Conservation (phyloP, 1,140 invertebrate species). For the Drosophila yakuba region DNA sequence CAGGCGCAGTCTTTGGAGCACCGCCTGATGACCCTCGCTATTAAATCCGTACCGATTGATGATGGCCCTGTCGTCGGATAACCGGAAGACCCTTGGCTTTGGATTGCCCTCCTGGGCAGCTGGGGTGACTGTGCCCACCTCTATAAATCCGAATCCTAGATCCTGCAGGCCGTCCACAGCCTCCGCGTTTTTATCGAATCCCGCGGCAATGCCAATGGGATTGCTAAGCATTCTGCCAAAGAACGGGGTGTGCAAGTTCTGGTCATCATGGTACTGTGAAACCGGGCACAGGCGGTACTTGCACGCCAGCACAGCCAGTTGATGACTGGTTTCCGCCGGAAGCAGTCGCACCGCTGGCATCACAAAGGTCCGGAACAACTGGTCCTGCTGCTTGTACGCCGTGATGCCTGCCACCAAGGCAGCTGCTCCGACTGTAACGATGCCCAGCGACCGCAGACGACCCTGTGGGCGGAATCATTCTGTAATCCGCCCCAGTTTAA, state of each 20-base stretch:
- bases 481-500: neutral
- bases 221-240: conserved; percentile 91
- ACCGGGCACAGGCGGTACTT: conserved; percentile 91
- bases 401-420: conserved; percentile 46
- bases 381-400: conserved; percentile 47
- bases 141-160: conserved; percentile 97
- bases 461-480: conserved; percentile 17
- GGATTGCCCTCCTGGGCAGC: conserved; percentile 95
- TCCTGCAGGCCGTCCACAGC: conserved; percentile 92
- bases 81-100: conserved; percentile 95
- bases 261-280: conserved; percentile 87
- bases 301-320: conserved; percentile 89
- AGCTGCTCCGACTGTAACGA: conserved; percentile 61
- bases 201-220: conserved; percentile 98
- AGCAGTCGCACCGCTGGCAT: conserved; percentile 72
- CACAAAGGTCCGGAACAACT: conserved; percentile 40
- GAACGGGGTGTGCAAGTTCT: conserved; percentile 89
- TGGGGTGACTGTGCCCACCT: conserved; percentile 98
- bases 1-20: conserved; percentile 88
- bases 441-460: conserved; percentile 58
- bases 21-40: conserved; percentile 94
- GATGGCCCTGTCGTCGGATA: conserved; percentile 93
- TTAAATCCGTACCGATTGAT: conserved; percentile 98
- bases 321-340: conserved; percentile 91
- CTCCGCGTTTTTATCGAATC: conserved; percentile 99